Evolutionary conservation across 2,888 invertebrate species (phyloP).

Genomic region (Tenthredo scrophulariae): DNA sequence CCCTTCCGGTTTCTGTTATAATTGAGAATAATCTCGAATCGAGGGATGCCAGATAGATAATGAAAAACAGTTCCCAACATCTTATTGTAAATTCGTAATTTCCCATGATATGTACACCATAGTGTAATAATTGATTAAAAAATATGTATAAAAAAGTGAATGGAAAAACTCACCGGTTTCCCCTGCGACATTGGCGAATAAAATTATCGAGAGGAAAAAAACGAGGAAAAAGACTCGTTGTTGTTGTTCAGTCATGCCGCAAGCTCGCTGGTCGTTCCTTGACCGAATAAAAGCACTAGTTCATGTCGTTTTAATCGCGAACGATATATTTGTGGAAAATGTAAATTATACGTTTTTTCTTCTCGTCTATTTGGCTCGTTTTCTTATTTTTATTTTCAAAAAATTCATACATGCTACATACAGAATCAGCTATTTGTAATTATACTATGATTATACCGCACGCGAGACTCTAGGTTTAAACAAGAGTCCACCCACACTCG

Average conservation of each 20-base stretch:
- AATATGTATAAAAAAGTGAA: not conserved
- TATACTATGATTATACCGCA: not conserved
- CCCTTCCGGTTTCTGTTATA: not conserved
- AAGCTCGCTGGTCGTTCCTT: not conserved
- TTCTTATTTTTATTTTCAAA: not conserved
- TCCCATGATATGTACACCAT: too few species aligned
- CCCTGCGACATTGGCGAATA: not conserved
- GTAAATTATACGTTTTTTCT: not conserved
- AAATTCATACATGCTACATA: not conserved
- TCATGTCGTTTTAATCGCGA: not conserved
- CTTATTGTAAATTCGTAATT: too few species aligned
- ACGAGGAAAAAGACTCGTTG: not conserved
- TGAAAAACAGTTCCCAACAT: too few species aligned
- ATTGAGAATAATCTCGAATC: not conserved
- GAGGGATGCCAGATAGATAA: not conserved
- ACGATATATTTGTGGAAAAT: not conserved
- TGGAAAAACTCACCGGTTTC: not conserved
- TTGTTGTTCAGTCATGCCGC: conserved; percentile 6
- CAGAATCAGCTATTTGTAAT: not conserved
- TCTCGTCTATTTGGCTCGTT: not conserved
- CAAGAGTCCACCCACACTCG: not conserved
- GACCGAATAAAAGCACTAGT: not conserved
- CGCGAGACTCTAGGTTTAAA: not conserved
- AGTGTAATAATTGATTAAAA: too few species aligned
- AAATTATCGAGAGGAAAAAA: not conserved